Evolutionary conservation across 2,888 invertebrate genomes (phyloP).

Genomic region (Podabrus alpinus): DNA sequence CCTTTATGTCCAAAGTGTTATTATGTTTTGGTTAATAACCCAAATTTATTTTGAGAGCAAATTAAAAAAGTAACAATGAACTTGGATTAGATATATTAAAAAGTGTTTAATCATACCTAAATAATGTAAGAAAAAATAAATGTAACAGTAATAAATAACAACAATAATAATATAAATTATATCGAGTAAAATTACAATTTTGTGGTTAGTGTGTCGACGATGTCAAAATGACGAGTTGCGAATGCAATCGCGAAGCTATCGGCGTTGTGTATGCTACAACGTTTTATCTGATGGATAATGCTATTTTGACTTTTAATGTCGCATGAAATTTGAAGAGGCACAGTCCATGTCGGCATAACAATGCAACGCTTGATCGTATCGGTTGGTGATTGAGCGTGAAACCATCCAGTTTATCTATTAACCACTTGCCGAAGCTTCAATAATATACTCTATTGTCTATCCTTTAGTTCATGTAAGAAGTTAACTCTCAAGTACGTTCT

Average conservation of each 20-base stretch:
- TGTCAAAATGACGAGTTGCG: constrained; percentile 23
- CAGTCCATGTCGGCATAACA: constrained; percentile 53
- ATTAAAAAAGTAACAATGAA: not conserved
- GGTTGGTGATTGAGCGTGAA: constrained; percentile 55
- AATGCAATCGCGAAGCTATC: constrained; percentile 29
- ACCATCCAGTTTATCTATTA: constrained; percentile 57
- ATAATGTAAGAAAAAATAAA: not conserved
- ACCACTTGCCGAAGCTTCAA: constrained; percentile 51
- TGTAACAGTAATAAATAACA: not conserved
- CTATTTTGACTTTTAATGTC: constrained; percentile 56
- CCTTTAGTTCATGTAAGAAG: constrained; percentile 42
- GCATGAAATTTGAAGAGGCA: constrained; percentile 57
- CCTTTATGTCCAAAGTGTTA: too few relatives aligned
- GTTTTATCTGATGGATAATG: constrained; percentile 52
- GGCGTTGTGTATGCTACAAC: constrained; percentile 30
- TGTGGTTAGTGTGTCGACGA: constrained; percentile 14
- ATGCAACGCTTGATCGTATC: constrained; percentile 53
- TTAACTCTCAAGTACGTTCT: constrained; percentile 40
- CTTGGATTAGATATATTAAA: not conserved
- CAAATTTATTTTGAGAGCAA: not conserved
- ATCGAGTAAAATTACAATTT: not conserved
- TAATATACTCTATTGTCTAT: constrained; percentile 51
- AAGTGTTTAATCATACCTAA: not conserved
- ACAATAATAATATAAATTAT: not conserved
- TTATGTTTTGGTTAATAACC: too few relatives aligned